phyloP scores from a whole-genome alignment of 2,888 invertebrate genomes.

The Chaitophorus viminalis region DNA sequence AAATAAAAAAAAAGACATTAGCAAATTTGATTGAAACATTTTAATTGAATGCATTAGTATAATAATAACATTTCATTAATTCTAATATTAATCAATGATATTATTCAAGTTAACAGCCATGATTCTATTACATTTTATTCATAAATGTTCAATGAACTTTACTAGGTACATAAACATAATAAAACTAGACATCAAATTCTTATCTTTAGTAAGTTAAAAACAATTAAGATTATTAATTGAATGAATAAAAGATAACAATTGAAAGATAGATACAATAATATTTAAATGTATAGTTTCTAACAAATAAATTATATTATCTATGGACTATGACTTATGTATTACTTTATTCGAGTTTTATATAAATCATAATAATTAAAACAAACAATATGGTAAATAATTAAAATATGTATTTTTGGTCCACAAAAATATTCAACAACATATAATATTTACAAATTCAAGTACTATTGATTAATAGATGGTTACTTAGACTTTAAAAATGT shows the following conservation, averaged over 20 bases:
- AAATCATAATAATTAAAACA: neutral
- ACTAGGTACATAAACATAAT: too few relatives aligned
- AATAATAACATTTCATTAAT: neutral
- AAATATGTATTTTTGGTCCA: constrained; percentile 50
- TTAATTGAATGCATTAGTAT: neutral
- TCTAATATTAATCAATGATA: neutral
- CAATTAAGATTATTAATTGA: neutral
- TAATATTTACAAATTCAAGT: constrained; percentile 45
- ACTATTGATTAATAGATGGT: constrained; percentile 41
- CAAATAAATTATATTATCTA: neutral
- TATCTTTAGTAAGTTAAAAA: neutral
- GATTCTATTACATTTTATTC: neutral
- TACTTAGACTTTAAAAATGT: constrained; percentile 27
- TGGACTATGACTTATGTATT: neutral
- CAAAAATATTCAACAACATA: constrained; percentile 50
- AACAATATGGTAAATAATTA: constrained; percentile 26
- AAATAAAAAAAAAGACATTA: neutral
- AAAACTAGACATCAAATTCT: neutral
- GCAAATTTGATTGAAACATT: neutral
- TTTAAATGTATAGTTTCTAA: neutral
- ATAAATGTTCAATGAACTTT: neutral
- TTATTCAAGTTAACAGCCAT: too few relatives aligned
- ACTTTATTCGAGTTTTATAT: neutral
- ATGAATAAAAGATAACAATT: neutral
- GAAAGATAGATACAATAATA: neutral